These are phyloP conservation scores for Polyommatus iphigenia DNA, from an alignment of 2,888 invertebrate genomes.

Conservation along the genomic window DNA sequence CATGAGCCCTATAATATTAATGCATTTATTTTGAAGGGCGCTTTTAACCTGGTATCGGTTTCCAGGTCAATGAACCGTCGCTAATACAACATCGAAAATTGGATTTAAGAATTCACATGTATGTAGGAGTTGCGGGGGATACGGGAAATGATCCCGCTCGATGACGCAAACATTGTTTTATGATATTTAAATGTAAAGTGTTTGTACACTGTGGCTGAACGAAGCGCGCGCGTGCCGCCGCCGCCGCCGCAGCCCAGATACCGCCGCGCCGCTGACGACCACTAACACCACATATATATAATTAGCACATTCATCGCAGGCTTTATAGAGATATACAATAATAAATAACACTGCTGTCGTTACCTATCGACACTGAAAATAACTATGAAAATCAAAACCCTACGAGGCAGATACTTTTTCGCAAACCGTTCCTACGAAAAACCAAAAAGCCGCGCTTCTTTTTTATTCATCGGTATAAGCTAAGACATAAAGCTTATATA, in stretches of 20 bases:
- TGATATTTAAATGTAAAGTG: slow-evolving; percentile 7
- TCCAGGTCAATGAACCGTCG: not conserved
- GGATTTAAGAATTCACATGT: not conserved
- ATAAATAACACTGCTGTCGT: too few relatives aligned
- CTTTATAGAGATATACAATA: not conserved
- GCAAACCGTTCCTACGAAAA: too few relatives aligned
- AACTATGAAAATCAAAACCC: too few relatives aligned
- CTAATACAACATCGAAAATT: not conserved
- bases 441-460: too few relatives aligned
- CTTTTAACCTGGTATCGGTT: not conserved
- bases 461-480: too few relatives aligned
- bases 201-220: not conserved
- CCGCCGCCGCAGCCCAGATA: slow-evolving; percentile 8
- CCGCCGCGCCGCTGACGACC: not conserved
- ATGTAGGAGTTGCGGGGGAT: too few relatives aligned
- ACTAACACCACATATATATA: not conserved
- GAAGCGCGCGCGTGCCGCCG: not conserved
- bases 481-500: too few relatives aligned
- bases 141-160: not conserved
- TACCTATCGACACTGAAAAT: too few relatives aligned
- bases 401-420: too few relatives aligned
- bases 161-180: not conserved
- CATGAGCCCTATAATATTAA: not conserved
- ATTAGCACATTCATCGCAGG: not conserved
- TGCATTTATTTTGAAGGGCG: not conserved